phyloP scores from a whole-genome alignment of 2,888 invertebrate species.

The Hetaerina titia region DNA sequence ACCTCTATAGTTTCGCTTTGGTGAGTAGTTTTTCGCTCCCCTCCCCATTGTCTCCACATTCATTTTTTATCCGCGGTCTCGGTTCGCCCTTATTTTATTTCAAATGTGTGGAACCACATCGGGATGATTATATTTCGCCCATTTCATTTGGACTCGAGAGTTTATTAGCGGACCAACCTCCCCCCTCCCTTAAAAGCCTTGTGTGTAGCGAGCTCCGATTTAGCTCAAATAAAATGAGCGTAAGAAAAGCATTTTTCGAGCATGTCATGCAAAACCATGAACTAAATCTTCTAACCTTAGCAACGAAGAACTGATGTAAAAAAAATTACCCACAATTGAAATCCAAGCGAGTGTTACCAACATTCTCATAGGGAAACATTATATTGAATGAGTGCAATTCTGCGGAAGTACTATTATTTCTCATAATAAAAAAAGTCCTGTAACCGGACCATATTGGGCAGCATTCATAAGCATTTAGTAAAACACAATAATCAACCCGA shows the following conservation, averaged over 20 bases:
- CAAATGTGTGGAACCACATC: not conserved
- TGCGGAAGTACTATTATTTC: too few relatives aligned
- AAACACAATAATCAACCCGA: too few relatives aligned
- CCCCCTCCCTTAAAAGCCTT: not conserved
- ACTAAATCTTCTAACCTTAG: not conserved
- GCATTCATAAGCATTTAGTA: too few relatives aligned
- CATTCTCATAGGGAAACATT: too few relatives aligned
- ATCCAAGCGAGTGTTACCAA: too few relatives aligned
- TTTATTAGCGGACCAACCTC: not conserved
- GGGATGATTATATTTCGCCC: not conserved
- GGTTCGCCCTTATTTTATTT: not conserved
- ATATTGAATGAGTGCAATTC: too few relatives aligned
- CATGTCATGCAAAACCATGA: not conserved
- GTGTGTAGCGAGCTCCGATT: not conserved
- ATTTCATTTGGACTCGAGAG: not conserved
- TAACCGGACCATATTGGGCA: too few relatives aligned
- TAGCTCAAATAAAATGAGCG: not conserved
- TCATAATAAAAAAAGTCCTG: too few relatives aligned
- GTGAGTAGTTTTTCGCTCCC: not conserved
- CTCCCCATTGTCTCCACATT: not conserved
- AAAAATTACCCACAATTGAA: too few relatives aligned
- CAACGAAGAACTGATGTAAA: too few relatives aligned
- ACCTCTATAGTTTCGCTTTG: not conserved
- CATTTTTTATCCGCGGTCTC: slow-evolving; percentile 17
- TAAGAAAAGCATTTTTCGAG: not conserved